Conservation (phyloP, 2,113 vertebrate species). For the Platichthys flesus region DNA sequence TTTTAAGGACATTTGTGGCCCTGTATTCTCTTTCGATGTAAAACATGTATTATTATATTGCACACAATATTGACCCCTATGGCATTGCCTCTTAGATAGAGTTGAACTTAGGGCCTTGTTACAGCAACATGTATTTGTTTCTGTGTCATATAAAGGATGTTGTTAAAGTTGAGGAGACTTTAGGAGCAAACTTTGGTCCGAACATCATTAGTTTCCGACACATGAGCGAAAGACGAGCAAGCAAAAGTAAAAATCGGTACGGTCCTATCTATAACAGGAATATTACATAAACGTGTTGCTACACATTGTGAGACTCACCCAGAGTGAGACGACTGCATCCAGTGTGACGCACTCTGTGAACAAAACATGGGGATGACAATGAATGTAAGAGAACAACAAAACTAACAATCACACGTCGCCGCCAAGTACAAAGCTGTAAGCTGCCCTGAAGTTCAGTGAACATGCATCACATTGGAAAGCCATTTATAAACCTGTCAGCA, state of each 20-base stretch:
- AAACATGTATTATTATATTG: background rate
- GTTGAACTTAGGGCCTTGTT: background rate
- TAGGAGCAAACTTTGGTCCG: background rate
- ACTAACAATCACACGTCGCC: constrained; percentile 58
- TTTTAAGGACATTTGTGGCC: too few species aligned
- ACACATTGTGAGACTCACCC: background rate
- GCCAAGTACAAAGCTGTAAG: constrained; percentile 63
- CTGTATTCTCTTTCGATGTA: background rate
- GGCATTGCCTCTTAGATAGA: background rate
- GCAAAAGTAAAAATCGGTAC: too few species aligned
- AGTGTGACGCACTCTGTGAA: constrained; percentile 42
- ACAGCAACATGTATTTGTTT: background rate
- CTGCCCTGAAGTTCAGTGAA: constrained; percentile 77
- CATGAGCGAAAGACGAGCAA: background rate
- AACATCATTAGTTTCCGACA: background rate
- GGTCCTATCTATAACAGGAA: background rate
- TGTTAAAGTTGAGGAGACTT: too few species aligned
- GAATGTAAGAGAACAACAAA: constrained; percentile 40
- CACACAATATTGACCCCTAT: background rate
- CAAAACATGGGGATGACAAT: constrained; percentile 41
- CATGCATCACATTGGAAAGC: constrained; percentile 80
- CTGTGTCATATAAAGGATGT: background rate
- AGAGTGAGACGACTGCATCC: constrained; percentile 12
- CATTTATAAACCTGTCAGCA: constrained; percentile 82
- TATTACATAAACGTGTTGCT: background rate